Conservation (phyloP, 1,140 invertebrate genomes). For the Lasioglossum albipes region DNA sequence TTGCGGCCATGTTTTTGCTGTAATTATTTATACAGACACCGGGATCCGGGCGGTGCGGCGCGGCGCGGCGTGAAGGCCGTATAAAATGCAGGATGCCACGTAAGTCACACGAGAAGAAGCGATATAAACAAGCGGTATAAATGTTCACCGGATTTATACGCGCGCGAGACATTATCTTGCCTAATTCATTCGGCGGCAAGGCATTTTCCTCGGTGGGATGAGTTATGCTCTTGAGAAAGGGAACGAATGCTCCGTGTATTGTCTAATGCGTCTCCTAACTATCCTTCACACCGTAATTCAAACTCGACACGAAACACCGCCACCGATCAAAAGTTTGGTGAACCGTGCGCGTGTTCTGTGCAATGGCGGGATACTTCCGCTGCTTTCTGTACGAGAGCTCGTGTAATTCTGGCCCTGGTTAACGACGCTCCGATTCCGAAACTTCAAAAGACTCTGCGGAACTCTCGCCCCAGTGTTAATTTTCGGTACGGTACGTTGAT, state of each 20-base stretch:
- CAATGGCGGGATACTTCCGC: not conserved
- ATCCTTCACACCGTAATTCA: not conserved
- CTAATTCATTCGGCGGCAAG: conserved; percentile 33
- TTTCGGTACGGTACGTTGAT: not conserved
- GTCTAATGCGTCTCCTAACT: not conserved
- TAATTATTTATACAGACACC: conserved; percentile 28
- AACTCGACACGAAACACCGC: conserved; percentile 1
- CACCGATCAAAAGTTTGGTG: not conserved
- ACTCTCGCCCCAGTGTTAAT: not conserved
- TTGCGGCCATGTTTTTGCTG: not conserved
- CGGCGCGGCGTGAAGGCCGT: too few relatives aligned
- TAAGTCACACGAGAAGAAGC: not conserved
- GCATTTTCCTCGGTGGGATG: not conserved
- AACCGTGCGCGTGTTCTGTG: too few relatives aligned
- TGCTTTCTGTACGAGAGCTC: not conserved
- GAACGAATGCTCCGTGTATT: conserved; percentile 25
- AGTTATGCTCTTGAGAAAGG: not conserved
- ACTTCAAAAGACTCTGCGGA: too few relatives aligned
- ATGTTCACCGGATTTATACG: conserved; percentile 33
- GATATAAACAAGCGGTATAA: conserved; percentile 27
- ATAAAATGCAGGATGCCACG: conserved; percentile 8
- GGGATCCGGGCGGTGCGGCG: too few relatives aligned
- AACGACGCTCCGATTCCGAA: too few relatives aligned
- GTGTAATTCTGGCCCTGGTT: too few relatives aligned
- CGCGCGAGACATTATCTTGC: conserved; percentile 27